Evolutionary conservation across 2,888 invertebrate species (phyloP).

Genomic region (Macroteleia sp.): DNA sequence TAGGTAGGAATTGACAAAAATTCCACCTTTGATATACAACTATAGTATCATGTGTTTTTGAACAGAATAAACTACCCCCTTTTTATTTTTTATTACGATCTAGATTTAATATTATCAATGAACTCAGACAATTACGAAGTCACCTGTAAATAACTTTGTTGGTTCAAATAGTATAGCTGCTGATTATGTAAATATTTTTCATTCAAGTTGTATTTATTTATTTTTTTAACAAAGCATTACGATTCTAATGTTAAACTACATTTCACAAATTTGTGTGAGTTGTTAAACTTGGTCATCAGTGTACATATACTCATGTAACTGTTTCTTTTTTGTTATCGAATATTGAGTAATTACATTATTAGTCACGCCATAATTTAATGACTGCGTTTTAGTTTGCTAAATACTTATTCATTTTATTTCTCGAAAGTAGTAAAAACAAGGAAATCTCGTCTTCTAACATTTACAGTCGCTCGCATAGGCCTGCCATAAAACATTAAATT

Average conservation of each 20-base stretch:
- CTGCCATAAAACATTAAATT: conserved; percentile 50
- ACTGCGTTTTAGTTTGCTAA: conserved; percentile 40
- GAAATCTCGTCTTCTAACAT: conserved; percentile 57
- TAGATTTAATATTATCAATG: conserved; percentile 11
- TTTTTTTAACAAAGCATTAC: too few species aligned
- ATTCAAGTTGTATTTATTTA: conserved; percentile 1
- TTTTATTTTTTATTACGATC: not conserved
- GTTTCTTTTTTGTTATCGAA: conserved; percentile 18
- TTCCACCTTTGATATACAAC: too few species aligned
- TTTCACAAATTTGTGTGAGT: conserved; percentile 19
- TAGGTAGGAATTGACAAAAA: too few species aligned
- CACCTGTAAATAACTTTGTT: conserved; percentile 28
- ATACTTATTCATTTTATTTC: conserved; percentile 2
- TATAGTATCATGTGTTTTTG: too few species aligned
- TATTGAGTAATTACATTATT: conserved; percentile 21
- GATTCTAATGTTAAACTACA: too few species aligned
- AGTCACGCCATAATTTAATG: conserved; percentile 22
- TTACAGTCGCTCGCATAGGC: conserved; percentile 59
- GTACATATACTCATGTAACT: conserved; percentile 51
- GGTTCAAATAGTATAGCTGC: conserved; percentile 25
- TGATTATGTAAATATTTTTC: conserved; percentile 47
- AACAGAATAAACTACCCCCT: too few species aligned
- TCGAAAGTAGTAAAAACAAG: conserved; percentile 22
- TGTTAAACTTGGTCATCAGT: conserved; percentile 40
- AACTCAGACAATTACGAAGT: not conserved